A percentile compares a stretch with the other conserved stretches of the same genome.
phyloP scores from a whole-genome alignment of 2,888 invertebrate genomes.

The Dasypolia templi region DNA sequence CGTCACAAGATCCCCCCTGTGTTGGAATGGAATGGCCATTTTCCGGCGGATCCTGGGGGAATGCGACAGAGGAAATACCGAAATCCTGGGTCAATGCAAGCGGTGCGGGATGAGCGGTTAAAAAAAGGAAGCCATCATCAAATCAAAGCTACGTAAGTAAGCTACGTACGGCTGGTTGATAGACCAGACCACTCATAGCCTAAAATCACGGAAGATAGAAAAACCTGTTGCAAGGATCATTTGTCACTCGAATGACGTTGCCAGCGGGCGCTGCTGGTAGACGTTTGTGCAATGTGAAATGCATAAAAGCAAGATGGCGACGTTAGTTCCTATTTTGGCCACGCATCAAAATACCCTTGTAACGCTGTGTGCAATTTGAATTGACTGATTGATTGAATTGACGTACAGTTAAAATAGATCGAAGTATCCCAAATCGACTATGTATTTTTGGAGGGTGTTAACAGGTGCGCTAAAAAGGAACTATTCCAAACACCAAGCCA shows the following conservation, averaged over 20 bases:
- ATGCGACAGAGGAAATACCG: slow-evolving; percentile 40
- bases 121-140: slow-evolving; percentile 33
- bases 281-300: not conserved
- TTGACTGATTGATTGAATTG: not conserved
- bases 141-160: slow-evolving; percentile 25
- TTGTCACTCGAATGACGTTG: not conserved
- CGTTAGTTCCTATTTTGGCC: not conserved
- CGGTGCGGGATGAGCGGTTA: not conserved
- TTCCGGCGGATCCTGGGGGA: slow-evolving; percentile 59
- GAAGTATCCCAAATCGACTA: not conserved
- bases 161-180: too few species aligned
- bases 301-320: not conserved
- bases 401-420: not conserved
- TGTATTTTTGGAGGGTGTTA: not conserved
- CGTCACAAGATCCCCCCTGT: slow-evolving; percentile 21
- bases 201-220: not conserved
- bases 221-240: not conserved
- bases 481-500: not conserved
- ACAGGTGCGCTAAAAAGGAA: not conserved
- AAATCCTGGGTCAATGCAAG: slow-evolving; percentile 45
- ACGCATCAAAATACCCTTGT: not conserved
- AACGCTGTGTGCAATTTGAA: not conserved
- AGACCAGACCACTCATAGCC: not conserved
- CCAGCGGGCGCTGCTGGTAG: not conserved
- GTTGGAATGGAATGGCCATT: slow-evolving; percentile 52